Conservation (phyloP, 1,140 invertebrate species). For the Eurosta solidaginis region DNA sequence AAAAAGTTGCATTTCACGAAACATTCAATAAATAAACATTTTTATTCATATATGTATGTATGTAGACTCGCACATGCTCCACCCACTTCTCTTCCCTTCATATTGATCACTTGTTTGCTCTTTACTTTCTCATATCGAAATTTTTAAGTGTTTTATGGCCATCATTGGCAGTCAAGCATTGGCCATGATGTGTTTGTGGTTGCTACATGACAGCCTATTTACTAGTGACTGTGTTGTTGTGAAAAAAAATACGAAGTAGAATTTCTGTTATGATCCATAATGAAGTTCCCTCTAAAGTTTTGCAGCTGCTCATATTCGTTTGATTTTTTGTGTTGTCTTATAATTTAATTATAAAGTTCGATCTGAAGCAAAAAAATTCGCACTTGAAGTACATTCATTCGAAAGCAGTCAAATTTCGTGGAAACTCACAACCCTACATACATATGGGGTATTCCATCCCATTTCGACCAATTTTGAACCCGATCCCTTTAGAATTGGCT, state of each 20-base stretch:
- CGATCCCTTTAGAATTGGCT: no score
- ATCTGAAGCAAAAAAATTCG: not conserved
- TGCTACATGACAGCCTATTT: not conserved
- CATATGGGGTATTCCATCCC: no score
- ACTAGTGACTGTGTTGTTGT: not conserved
- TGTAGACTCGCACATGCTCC: not conserved
- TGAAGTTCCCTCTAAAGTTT: not conserved
- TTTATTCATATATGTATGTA: no score
- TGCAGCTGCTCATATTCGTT: not conserved
- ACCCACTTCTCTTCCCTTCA: not conserved
- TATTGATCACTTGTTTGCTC: no score
- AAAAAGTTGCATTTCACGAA: constrained; percentile 17
- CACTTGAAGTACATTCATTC: constrained; percentile 18
- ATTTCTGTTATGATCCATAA: not conserved
- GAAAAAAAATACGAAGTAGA: no score
- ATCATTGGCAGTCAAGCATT: not conserved
- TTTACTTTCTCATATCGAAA: not conserved
- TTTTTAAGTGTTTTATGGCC: not conserved
- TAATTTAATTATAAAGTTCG: constrained; percentile 20
- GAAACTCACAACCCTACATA: not conserved
- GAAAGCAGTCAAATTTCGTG: not conserved
- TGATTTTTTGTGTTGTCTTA: not conserved
- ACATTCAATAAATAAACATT: no score
- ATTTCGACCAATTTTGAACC: no score
- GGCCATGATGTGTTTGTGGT: not conserved